Percentiles rank a stretch among this genome's conserved stretches.
Evolutionary conservation across 1,140 invertebrate genomes (phyloP).

Genomic region (Heliconius nattereri): DNA sequence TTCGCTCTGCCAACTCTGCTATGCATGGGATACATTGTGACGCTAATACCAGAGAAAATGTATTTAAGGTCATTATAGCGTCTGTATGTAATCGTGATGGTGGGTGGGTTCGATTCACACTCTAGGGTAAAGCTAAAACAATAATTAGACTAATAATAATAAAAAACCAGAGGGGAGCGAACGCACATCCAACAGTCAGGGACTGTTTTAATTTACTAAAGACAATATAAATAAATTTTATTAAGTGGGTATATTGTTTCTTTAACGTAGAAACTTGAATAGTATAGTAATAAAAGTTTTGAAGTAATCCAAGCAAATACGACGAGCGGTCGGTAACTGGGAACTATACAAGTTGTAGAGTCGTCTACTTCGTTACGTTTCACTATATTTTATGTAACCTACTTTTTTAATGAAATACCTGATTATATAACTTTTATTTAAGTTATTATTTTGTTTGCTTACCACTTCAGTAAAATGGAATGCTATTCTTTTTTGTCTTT

Average conservation of each 20-base stretch:
- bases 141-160: too few relatives aligned
- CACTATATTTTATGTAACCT: conserved; percentile 1
- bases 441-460: neutral
- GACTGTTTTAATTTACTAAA: neutral
- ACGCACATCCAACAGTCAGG: too few relatives aligned
- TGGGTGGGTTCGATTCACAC: too few relatives aligned
- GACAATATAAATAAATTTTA: neutral
- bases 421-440: neutral
- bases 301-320: conserved; percentile 7
- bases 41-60: too few relatives aligned
- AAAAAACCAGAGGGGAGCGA: too few relatives aligned
- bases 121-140: too few relatives aligned
- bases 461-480: neutral
- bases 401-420: neutral
- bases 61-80: too few relatives aligned
- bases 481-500: too few relatives aligned
- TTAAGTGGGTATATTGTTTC: neutral
- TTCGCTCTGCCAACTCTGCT: too few relatives aligned
- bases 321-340: neutral
- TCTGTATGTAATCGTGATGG: too few relatives aligned
- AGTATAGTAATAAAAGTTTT: conserved; percentile 4
- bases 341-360: neutral
- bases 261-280: conserved; percentile 1
- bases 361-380: conserved; percentile 1
- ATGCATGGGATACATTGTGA: too few relatives aligned